Conservation (phyloP, 1,140 invertebrate genomes). For the Pseudachorutes palmiensis region DNA sequence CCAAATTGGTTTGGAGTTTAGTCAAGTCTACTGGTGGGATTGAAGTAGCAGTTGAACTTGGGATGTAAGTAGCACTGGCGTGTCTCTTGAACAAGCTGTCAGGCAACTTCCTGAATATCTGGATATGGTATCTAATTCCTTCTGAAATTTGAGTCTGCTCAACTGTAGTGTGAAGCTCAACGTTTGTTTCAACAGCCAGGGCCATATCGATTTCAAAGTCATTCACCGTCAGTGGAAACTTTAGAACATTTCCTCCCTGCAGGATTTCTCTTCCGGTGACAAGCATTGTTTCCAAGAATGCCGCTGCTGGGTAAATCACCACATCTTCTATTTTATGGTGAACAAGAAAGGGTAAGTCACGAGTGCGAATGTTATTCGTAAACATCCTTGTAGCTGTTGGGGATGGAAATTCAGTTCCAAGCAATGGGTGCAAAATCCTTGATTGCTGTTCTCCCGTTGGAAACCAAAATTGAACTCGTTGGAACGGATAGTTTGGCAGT, state of each 20-base stretch:
- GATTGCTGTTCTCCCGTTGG: background rate
- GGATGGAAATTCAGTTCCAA: conserved; percentile 16
- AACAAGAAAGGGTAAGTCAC: conserved; percentile 18
- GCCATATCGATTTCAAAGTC: conserved; percentile 24
- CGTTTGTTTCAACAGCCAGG: conserved; percentile 5
- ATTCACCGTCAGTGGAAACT: conserved; percentile 15
- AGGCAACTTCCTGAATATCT: no score
- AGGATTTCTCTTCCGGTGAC: conserved; percentile 15
- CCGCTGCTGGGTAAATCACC: conserved; percentile 22
- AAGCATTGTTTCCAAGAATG: conserved; percentile 20
- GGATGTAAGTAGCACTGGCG: conserved; percentile 8
- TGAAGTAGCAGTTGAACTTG: background rate
- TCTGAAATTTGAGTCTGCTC: no score
- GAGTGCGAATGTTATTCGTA: conserved; percentile 8
- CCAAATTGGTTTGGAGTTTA: background rate
- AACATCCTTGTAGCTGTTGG: conserved; percentile 2
- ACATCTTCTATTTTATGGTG: conserved; percentile 21
- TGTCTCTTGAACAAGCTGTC: no score
- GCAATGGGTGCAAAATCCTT: conserved; percentile 20
- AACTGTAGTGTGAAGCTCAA: background rate
- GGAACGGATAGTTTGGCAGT: conserved; percentile 26
- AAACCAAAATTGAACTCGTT: conserved; percentile 20
- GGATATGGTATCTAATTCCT: no score
- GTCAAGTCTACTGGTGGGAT: background rate
- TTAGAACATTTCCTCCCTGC: background rate